A percentile compares a stretch with the other conserved stretches of the same genome.
Evolutionary conservation across 2,113 vertebrate genomes (phyloP).

Genomic region (Conger conger): DNA sequence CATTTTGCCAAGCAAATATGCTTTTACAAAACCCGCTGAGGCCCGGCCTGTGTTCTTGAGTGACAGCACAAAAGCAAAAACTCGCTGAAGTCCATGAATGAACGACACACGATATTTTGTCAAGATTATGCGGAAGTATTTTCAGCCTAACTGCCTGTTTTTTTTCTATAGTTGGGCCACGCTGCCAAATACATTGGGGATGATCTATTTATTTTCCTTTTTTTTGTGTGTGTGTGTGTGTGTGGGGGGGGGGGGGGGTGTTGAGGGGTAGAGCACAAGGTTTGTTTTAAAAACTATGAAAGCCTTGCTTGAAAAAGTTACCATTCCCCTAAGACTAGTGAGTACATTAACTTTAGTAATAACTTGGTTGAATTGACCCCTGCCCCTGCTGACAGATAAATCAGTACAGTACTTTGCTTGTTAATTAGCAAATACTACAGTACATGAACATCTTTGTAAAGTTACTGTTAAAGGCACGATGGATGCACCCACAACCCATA

Average conservation of each 20-base stretch:
- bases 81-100: not conserved
- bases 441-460: too few relatives aligned
- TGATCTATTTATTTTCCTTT: too few relatives aligned
- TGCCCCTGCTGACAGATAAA: not conserved
- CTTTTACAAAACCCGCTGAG: not conserved
- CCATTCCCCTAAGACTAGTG: not conserved
- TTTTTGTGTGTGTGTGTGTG: not conserved
- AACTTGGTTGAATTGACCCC: not conserved
- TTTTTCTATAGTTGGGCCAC: too few relatives aligned
- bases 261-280: not conserved
- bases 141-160: too few relatives aligned
- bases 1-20: too few relatives aligned
- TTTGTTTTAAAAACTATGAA: not conserved
- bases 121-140: not conserved
- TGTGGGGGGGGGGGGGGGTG: too few relatives aligned
- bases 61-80: not conserved
- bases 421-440: not conserved
- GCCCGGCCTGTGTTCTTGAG: not conserved
- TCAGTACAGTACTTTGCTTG: not conserved
- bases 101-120: not conserved
- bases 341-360: not conserved
- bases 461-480: too few relatives aligned
- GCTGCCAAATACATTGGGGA: too few relatives aligned
- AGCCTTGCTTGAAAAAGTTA: too few relatives aligned
- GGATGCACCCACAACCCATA: not conserved